These are phyloP conservation scores for Plagiodera versicolora DNA, from an alignment of 2,888 invertebrate species.

Conservation along the genomic window DNA sequence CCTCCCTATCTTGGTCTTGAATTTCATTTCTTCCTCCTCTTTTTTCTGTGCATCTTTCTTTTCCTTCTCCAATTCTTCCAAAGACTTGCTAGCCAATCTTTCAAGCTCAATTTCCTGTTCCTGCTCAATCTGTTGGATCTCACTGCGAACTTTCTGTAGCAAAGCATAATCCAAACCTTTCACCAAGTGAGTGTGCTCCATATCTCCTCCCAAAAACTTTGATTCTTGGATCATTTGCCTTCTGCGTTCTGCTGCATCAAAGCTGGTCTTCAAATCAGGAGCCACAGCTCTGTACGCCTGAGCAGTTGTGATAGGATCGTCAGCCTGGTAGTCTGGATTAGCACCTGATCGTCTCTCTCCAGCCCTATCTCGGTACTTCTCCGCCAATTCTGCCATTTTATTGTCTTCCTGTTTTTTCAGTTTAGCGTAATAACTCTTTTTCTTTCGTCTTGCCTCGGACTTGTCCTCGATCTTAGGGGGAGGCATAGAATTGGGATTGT, in stretches of 20 bases:
- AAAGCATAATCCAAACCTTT: constrained; percentile 93
- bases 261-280: constrained; percentile 90
- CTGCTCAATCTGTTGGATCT: constrained; percentile 78
- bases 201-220: constrained; percentile 92
- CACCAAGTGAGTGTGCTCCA: constrained; percentile 99
- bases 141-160: constrained; percentile 92
- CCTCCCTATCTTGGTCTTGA: constrained; percentile 79
- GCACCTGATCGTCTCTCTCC: constrained; percentile 72
- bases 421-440: constrained; percentile 92
- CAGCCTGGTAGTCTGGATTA: constrained; percentile 77
- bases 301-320: constrained; percentile 83
- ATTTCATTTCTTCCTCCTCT: constrained; percentile 75
- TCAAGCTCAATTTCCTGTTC: constrained; percentile 85
- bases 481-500: constrained; percentile 55
- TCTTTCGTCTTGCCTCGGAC: constrained; percentile 84
- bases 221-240: constrained; percentile 97
- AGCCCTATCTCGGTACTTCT: constrained; percentile 90
- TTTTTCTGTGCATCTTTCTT: constrained; percentile 57
- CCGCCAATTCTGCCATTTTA: constrained; percentile 89
- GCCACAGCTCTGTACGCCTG: constrained; percentile 82
- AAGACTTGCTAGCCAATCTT: constrained; percentile 64
- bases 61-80: constrained; percentile 55
- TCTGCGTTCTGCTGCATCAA: constrained; percentile 92
- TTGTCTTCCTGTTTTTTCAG: constrained; percentile 94
- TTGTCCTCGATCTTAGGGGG: constrained; percentile 66